Evolutionary conservation across 2,888 invertebrate species (phyloP), one percentile per base, ranked within the genome.

Genomic region (Caenorhabditis zanzibari): DNA sequence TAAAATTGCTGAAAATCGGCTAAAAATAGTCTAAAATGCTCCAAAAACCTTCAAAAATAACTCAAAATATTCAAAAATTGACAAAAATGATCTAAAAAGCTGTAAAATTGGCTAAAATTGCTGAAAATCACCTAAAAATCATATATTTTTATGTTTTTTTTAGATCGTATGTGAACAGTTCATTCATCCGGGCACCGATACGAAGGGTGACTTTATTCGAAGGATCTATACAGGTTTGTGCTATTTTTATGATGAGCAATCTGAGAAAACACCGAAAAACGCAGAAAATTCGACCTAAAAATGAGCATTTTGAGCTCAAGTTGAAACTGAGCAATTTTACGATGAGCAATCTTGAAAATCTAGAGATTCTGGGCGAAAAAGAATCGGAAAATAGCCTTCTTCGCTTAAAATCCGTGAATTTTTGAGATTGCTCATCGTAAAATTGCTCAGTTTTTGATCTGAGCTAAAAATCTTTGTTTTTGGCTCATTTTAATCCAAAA

Each of bases 181-280:
- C 56, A 61, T 84, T 12, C 87, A 87, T 58, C 86, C 86, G 12
- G 87, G 87, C 14, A 87, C 87, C 4, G 87, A 86, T 61, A 28
- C 54, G 1, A 68, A 85, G 22, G 86, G 87, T 9, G 83, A 79
- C 49, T 87, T 87, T 44, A 73, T 81, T 38, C 63, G 84, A 61
- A 79, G 79, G n/a, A 80, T 86, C 26, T 87, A 84, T 38, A 85
- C 85, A 38, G 87, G 87, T 84, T n/a, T n/a, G 7, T 32, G 32
- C 4, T 32, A 32, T 32, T 32, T 32, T 32, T 32, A 44, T 44
- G 2, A 12, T 1, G 44, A 44, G n/a, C 5, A n/a, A n/a, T 9
- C 44, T 6, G 44, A 5, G 16, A 44, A 44, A 14, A 0, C n/a
- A 14, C 16, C 0, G 14, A n/a, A n/a, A n/a, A n/a, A n/a, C n/a